A percentile compares a stretch with the other conserved stretches of the same genome.
Conservation (phyloP, 1,140 invertebrate genomes). For the Hormaphis cornu region DNA sequence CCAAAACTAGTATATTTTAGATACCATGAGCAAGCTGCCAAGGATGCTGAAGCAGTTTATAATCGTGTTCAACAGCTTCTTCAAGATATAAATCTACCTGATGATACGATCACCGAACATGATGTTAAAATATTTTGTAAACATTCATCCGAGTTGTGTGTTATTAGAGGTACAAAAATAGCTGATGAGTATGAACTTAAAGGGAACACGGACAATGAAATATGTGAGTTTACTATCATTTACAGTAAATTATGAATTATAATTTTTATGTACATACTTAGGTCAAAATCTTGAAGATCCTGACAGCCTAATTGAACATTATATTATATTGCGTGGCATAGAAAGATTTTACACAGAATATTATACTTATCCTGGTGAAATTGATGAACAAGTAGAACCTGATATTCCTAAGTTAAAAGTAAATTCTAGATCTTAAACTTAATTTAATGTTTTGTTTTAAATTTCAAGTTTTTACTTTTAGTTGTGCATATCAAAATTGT, state of each 20-base stretch:
- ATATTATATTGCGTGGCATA: conserved; percentile 80
- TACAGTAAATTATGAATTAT: background rate
- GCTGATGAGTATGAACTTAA: conserved; percentile 44
- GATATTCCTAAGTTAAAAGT: conserved; percentile 81
- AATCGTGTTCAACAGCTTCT: conserved; percentile 69
- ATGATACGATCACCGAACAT: conserved; percentile 61
- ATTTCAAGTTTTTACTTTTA: conserved; percentile 39
- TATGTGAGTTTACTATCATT: conserved; percentile 1
- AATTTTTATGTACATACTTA: conserved; percentile 36
- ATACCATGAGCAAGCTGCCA: conserved; percentile 71
- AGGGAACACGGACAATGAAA: conserved; percentile 38
- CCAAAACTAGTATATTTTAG: conserved; percentile 40
- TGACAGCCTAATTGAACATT: conserved; percentile 79
- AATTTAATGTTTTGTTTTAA: background rate
- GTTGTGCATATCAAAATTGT: conserved; percentile 64
- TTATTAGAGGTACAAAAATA: conserved; percentile 66
- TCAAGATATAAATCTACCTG: conserved; percentile 60
- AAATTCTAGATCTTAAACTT: conserved; percentile 32
- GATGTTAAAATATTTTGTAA: conserved; percentile 77
- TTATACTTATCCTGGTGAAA: conserved; percentile 81
- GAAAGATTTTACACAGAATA: conserved; percentile 83
- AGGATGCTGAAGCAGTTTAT: conserved; percentile 72
- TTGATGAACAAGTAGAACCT: conserved; percentile 74
- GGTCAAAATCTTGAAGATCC: conserved; percentile 60
- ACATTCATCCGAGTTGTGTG: conserved; percentile 66